phyloP scores from a whole-genome alignment of 1,140 invertebrate species.

The Alviniconcha marisindica region DNA sequence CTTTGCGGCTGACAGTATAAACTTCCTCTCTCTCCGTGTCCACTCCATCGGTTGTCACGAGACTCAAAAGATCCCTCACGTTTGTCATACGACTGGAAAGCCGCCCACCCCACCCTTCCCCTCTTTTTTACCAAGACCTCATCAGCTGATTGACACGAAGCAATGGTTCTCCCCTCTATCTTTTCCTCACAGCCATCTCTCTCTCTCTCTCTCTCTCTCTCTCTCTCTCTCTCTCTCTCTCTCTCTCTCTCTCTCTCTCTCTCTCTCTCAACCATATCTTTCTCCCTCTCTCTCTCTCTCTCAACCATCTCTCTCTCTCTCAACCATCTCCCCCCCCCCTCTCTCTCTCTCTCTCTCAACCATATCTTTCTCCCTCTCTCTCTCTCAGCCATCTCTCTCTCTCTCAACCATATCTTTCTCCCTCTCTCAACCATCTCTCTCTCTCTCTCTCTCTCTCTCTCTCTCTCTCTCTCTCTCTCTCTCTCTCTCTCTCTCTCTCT shows the following conservation, averaged over 20 bases:
- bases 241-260: neutral
- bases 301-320: neutral
- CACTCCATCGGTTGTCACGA: too few species aligned
- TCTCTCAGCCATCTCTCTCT: neutral
- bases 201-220: neutral
- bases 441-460: conserved; percentile 5
- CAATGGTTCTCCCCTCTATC: too few species aligned
- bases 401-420: neutral
- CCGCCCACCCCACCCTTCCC: too few species aligned
- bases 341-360: neutral
- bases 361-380: neutral
- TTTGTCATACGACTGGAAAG: too few species aligned
- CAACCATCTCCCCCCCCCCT: neutral
- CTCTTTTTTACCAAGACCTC: too few species aligned
- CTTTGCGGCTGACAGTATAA: too few species aligned
- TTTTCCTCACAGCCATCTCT: too few species aligned
- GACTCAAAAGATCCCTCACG: too few species aligned
- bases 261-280: neutral
- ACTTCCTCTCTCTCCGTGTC: too few species aligned
- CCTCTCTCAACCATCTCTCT: neutral
- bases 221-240: neutral
- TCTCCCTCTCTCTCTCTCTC: conserved; percentile 12
- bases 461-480: conserved; percentile 9
- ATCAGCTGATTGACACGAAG: too few species aligned
- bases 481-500: conserved; percentile 1